These are phyloP conservation scores for Anguilla rostrata DNA, from an alignment of 2,113 vertebrate genomes.

Conservation along the genomic window DNA sequence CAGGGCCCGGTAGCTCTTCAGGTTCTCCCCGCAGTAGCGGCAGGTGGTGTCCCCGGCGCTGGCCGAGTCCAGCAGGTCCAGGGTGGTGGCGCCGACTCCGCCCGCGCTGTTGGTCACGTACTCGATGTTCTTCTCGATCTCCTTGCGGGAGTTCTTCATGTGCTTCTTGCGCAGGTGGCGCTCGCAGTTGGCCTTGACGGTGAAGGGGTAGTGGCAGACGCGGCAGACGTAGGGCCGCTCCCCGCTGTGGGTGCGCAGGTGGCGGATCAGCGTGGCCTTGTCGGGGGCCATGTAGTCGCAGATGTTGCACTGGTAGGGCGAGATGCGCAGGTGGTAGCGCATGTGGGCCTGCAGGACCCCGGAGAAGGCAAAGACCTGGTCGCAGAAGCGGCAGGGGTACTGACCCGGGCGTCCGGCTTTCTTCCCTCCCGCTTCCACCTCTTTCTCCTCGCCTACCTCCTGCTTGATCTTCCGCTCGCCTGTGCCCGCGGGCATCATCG, in stretches of 20 bases:
- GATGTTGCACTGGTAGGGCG: conserved; percentile 94
- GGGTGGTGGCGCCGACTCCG: conserved; percentile 21
- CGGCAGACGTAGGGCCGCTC: conserved; percentile 95
- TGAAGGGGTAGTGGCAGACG: conserved; percentile 97
- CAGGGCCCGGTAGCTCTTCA: conserved; percentile 87
- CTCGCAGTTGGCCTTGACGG: conserved; percentile 97
- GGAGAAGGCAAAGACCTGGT: conserved; percentile 88
- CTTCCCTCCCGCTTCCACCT: conserved; percentile 55
- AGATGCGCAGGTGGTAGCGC: conserved; percentile 89
- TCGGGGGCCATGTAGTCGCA: conserved; percentile 94
- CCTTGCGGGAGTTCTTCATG: conserved; percentile 89
- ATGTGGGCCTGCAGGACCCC: conserved; percentile 90
- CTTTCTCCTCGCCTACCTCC: conserved; percentile 74
- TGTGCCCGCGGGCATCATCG: conserved; percentile 70
- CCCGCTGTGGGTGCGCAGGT: conserved; percentile 92
- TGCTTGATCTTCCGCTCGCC: conserved; percentile 79
- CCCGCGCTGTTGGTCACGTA: conserved; percentile 79
- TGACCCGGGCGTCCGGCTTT: conserved; percentile 78
- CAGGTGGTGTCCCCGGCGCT: conserved; percentile 79
- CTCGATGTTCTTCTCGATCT: conserved; percentile 96
- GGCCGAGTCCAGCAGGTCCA: conserved; percentile 66
- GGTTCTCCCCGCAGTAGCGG: conserved; percentile 85
- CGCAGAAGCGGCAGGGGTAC: conserved; percentile 90
- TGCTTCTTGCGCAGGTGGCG: conserved; percentile 96
- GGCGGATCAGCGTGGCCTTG: conserved; percentile 93